Conservation (phyloP, 2,888 invertebrate genomes). For the Keiferia lycopersicella region DNA sequence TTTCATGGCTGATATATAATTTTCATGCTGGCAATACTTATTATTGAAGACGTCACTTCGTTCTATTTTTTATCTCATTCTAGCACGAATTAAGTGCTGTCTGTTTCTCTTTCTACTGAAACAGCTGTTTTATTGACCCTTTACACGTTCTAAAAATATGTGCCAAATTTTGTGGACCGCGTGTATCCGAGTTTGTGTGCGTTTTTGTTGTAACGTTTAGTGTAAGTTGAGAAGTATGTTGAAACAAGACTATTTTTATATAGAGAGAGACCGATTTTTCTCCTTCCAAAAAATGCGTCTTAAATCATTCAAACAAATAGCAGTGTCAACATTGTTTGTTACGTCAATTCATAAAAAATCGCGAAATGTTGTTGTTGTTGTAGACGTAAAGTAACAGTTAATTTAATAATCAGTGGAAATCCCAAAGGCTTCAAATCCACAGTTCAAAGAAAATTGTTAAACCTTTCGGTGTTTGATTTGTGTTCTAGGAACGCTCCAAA, state of each 20-base stretch:
- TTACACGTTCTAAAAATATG: neutral
- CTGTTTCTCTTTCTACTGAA: conserved; percentile 19
- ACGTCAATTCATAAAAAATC: conserved; percentile 1
- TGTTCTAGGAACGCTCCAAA: neutral
- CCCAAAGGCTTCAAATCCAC: neutral
- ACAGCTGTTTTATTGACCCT: conserved; percentile 1
- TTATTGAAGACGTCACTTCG: conserved; percentile 35
- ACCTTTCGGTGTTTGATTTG: neutral
- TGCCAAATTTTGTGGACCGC: neutral
- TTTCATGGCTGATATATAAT: conserved; percentile 30
- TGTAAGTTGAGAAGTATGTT: neutral
- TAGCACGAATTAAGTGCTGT: neutral
- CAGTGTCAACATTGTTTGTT: conserved; percentile 4
- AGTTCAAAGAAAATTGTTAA: neutral
- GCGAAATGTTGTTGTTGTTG: conserved; percentile 5
- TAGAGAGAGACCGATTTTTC: neutral
- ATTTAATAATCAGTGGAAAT: neutral
- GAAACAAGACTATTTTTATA: neutral
- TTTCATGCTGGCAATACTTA: conserved; percentile 48
- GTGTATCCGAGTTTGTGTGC: conserved; percentile 3
- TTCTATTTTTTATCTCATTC: conserved; percentile 27
- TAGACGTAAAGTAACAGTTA: neutral
- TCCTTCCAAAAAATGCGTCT: neutral
- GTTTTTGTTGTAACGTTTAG: neutral
- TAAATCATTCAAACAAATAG: neutral